Evolutionary conservation across 2,888 invertebrate genomes (phyloP).

Genomic region (Furcula furcula): DNA sequence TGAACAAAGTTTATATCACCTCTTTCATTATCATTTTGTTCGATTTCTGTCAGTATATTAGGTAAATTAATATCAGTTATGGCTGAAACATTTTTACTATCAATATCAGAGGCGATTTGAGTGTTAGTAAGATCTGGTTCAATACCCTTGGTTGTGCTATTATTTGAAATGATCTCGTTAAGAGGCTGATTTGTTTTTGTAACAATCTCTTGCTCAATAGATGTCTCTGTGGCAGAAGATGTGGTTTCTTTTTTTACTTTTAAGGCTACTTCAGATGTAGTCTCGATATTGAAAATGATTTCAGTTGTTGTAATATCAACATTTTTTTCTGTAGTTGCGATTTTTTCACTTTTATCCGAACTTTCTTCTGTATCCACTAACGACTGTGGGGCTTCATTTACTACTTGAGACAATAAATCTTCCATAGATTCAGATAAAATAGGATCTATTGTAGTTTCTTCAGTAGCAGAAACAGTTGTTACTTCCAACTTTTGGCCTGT

Average conservation of each 20-base stretch:
- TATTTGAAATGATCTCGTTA: slow-evolving; percentile 7
- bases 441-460: slow-evolving; percentile 58
- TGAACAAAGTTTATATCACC: slow-evolving; percentile 29
- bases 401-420: slow-evolving; percentile 75
- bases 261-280: slow-evolving; percentile 16
- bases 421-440: slow-evolving; percentile 72
- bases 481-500: slow-evolving; percentile 27
- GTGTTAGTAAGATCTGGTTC: slow-evolving; percentile 12
- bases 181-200: slow-evolving; percentile 4
- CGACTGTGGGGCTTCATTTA: slow-evolving; percentile 51
- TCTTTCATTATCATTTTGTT: slow-evolving; percentile 17
- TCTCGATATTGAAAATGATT: slow-evolving; percentile 12
- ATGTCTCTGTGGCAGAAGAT: slow-evolving; percentile 16
- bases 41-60: slow-evolving; percentile 12
- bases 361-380: slow-evolving; percentile 33
- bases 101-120: slow-evolving; percentile 2
- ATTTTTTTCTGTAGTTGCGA: slow-evolving; percentile 33
- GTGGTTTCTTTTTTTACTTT: slow-evolving; percentile 21
- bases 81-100: background rate
- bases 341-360: slow-evolving; percentile 12
- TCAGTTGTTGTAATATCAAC: slow-evolving; percentile 29
- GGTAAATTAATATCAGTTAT: background rate
- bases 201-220: background rate
- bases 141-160: slow-evolving; percentile 10
- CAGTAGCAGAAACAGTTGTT: slow-evolving; percentile 23